Base-by-base conservation (phyloP, 2,797 vertebrate genomes). In the Discoglossus pictus region DNA sequence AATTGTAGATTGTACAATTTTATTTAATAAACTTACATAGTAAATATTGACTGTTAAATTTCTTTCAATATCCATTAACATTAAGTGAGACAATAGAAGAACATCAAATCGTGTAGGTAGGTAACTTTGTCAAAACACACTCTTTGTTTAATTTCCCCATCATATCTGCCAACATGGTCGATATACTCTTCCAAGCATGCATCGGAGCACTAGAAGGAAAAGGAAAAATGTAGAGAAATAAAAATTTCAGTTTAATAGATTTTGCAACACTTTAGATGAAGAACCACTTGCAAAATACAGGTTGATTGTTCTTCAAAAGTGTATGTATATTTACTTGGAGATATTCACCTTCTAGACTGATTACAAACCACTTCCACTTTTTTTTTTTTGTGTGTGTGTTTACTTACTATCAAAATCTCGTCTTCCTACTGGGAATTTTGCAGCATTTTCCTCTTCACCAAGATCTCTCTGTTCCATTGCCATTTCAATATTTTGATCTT, bases 181-280 rank as follows among this genome's bases (percentile, higher is more conserved):
- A 73, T 98, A 98, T 52, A 97, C 94, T 92, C 95, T 85, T 83
- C 96, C 96, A 70, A 97, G 88, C 95, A 98, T 99, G 71, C 96
- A 98, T 35, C 94, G 90, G 74, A 98, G 88, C 75, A 94, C 96
- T 98, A 63, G n/a, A 71, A 20, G 11, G 60, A 55, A 53, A 7
- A 46, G 16, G 61, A 43, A 68, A 68, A 54, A 55, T 53, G n/a
- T 0, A 3, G 34, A 11, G 31, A 52, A 24, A 0, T 36, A 73
- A 66, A 60, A 66, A 18, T 69, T n/a, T n/a, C n/a, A n/a, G n/a
- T n/a, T n/a, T n/a, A n/a, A n/a, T n/a, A n/a, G n/a, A n/a, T n/a
- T n/a, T n/a, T n/a, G n/a, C n/a, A n/a, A n/a, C n/a, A n/a, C n/a
- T n/a, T n/a, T n/a, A n/a, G n/a, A n/a, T n/a, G n/a, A n/a, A n/a